Base-by-base conservation (phyloP, 2,888 invertebrate genomes). In the Eupithecia pulchellata region DNA sequence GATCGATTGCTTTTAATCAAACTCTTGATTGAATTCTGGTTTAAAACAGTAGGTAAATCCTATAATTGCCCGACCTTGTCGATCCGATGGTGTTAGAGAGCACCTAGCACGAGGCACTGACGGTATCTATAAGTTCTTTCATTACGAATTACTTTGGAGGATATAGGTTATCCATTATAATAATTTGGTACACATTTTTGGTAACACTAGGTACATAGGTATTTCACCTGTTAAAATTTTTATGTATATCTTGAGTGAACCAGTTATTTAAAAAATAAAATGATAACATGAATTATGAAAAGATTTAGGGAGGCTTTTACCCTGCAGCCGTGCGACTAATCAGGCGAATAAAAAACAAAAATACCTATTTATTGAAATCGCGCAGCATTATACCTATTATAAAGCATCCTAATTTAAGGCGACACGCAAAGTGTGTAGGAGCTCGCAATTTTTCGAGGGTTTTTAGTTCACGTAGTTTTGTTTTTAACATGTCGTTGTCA, bases 11-110 rank as follows among this genome's bases (percentile, higher is more conserved):
- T 30, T 1, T 30, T 6, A n/a, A 32, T 60, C 60, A 32, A 55
- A 57, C 20, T 60, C 32, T 32, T 8, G 60, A 32, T 60, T 60
- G n/a, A n/a, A 60, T 32, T 13, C 29, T 32, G 32, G 20, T 29
- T 29, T 29, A 29, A 27, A 57, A 29, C 29, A 57, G n/a, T 60
- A n/a, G n/a, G 30, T 29, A 30, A 58, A 63, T 64, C 57, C 57
- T 64, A 64, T 69, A 47, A 69, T 64, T 64, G 64, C 47, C 34
- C 47, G 71, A 57, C 68, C 71, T 71, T 71, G 71, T 64, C 32
- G 55, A 55, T 29, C 63, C 52, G 20, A 25, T 30, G 14, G 65
- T 36, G 34, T 64, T 61, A 14, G 67, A 61, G 64, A 52, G 39
- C 29, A 32, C 32, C 60, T 11, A 60, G 60, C 60, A 32, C 20